Base-by-base conservation (phyloP, 2,113 vertebrate species). In the Acanthisitta chloris region DNA sequence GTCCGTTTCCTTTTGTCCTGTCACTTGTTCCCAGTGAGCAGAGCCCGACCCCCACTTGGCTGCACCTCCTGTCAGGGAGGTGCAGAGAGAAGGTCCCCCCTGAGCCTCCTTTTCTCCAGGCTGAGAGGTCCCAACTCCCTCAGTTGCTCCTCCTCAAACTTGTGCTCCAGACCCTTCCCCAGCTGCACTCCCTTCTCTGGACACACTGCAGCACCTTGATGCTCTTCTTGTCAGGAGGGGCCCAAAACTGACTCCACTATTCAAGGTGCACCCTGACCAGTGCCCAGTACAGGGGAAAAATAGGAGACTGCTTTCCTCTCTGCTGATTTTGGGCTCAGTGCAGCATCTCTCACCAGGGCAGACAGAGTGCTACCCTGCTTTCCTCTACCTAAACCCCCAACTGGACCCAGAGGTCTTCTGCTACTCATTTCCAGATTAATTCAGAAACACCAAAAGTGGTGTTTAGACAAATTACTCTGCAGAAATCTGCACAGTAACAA, bases 271-370 rank as follows among this genome's bases (percentile, higher is more conserved):
- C 24, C 23, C 38, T 59, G 45, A 29, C 23, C 52, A n/a, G 52
- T 40, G 38, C 13, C 25, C 69, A 67, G 33, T 18, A 29, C 23
- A 38, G 33, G 12, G 15, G 8, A 8, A 45, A 38, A n/a, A 23
- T 3, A 59, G 17, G 7, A 29, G 10, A 51, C 20, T 36, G 26
- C 36, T 43, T 42, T 54, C 12, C 20, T 13, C 40, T 1, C 2
- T 0, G 0, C 54, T 59, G 33, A 31, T 29, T 58, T 14, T 34
- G 20, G 29, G 33, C 25, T 62, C 16, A 1, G 36, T 4, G 3
- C 55, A 43, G 33, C 52, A 33, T 13, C 78, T 69, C 36, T 21
- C 5, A 5, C 42, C 18, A 40, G 19, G 43, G 17, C 28, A 76
- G 69, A 52, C 40, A 66, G 24, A 74, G 26, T 2, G 2, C 13